These are phyloP conservation scores for Tribolium castaneum DNA, from an alignment of 1,140 invertebrate species.

Conservation along the genomic window DNA sequence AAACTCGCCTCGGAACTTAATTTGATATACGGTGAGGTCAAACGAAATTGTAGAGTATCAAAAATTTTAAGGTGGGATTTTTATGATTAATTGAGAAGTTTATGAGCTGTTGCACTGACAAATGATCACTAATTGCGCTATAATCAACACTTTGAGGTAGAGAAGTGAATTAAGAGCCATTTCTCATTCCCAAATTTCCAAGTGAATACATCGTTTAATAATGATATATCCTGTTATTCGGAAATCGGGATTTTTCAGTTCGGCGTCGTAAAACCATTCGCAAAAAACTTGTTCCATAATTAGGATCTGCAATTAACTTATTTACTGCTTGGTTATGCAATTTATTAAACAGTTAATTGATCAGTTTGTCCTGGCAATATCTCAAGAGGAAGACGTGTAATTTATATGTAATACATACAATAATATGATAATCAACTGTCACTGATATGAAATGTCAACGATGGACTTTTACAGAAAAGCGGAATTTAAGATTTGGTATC, in stretches of 20 bases:
- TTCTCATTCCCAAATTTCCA: too few species aligned
- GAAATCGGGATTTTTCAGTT: background rate
- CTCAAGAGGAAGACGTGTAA: background rate
- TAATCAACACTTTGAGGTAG: background rate
- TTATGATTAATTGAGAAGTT: background rate
- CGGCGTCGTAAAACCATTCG: background rate
- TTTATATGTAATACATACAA: too few species aligned
- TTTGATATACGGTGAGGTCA: background rate
- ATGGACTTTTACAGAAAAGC: too few species aligned
- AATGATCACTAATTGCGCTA: background rate
- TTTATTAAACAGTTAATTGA: background rate
- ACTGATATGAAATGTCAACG: too few species aligned
- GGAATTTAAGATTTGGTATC: too few species aligned
- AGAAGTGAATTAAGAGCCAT: too few species aligned
- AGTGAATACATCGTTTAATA: too few species aligned
- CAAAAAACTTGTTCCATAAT: background rate
- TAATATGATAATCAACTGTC: too few species aligned
- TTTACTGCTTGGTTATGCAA: background rate
- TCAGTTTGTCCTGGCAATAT: background rate
- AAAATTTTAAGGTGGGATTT: background rate
- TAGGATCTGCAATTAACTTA: background rate
- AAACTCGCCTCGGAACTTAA: conserved; percentile 3
- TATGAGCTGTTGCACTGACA: background rate
- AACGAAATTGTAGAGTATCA: background rate
- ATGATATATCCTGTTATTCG: background rate